Evolutionary conservation across 2,797 vertebrate species (phyloP).

Genomic region (Cottoperca gobio): DNA sequence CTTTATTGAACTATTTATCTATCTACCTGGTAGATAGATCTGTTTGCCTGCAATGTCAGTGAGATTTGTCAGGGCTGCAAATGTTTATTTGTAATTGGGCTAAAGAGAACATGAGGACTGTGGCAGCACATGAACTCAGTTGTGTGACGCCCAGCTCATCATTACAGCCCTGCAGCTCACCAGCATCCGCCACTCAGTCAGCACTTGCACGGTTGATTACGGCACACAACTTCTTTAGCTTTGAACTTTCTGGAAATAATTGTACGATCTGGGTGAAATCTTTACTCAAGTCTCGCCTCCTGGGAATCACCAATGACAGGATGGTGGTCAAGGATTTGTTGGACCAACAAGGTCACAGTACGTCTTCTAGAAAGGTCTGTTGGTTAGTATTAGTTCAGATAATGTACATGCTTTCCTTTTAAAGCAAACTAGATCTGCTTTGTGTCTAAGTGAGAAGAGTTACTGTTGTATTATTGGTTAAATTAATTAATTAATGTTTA

Average conservation of each 20-base stretch:
- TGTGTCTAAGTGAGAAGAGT: not conserved
- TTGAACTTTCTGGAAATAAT: not conserved
- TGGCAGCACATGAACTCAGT: slow-evolving; percentile 42
- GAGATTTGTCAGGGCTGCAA: slow-evolving; percentile 11
- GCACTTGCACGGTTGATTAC: slow-evolving; percentile 4
- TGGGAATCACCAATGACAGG: slow-evolving; percentile 39
- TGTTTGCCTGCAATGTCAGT: slow-evolving; percentile 9
- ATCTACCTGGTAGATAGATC: slow-evolving; percentile 5
- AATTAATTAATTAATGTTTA: slow-evolving; percentile 25
- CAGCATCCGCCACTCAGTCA: slow-evolving; percentile 24
- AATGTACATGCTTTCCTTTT: not conserved
- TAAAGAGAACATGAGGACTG: slow-evolving; percentile 25
- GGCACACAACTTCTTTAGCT: slow-evolving; percentile 18
- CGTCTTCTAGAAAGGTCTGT: slow-evolving; percentile 64
- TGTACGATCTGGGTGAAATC: not conserved
- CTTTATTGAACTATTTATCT: not conserved
- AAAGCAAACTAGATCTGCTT: not conserved
- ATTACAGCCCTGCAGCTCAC: slow-evolving; percentile 21
- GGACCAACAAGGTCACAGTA: slow-evolving; percentile 42
- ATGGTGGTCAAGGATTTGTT: slow-evolving; percentile 61
- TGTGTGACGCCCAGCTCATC: slow-evolving; percentile 38
- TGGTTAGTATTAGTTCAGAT: slow-evolving; percentile 14
- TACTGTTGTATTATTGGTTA: not conserved
- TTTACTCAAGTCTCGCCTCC: slow-evolving; percentile 12
- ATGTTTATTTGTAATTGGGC: slow-evolving; percentile 28